Evolutionary conservation across 2,888 invertebrate genomes (phyloP), one percentile per base, ranked within the genome.

Genomic region (Hydriomena furcata): DNA sequence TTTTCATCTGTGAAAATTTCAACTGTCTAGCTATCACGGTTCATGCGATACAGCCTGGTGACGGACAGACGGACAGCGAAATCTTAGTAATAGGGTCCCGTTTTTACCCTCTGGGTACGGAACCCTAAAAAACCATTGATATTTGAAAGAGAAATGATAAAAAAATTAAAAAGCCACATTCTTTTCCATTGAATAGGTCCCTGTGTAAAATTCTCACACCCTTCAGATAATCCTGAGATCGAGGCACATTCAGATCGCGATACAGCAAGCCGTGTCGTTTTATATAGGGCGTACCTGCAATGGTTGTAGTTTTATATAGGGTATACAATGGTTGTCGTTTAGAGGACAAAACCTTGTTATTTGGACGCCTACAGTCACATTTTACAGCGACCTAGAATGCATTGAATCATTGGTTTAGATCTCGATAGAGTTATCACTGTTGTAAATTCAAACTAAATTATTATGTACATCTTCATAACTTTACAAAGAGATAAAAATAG

Each of bases 301-400:
- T 27, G n/a, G 6, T 10, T 13, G 28, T 50, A 31, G 27, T 37
- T 37, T 17, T 44, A 44, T 38, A 80, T 82, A 40, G 34, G 34
- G 17, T 46, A 80, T 79, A 84, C 85, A 84, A 85, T 82, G 72
- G 81, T 78, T 84, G 86, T 88, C 86, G 81, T 83, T 85, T 86
- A 87, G 73, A 88, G 75, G 81, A 87, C 87, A 79, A 83, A 86
- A 77, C 78, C 87, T 87, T 88, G 88, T 88, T 84, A 83, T 84
- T 82, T 68, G 80, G 80, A 73, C 84, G 85, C 82, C 84, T 72
- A 81, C 84, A 60, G 72, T 65, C 68, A 73, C 80, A 84, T 79
- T 79, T 84, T 74, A 84, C 79, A 73, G 58, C 59, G 49, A 35
- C 28, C 28, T 32, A 40, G 43, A 44, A 10, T 24, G 17, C 7